These are phyloP conservation scores for Prionace glauca DNA, from an alignment of 2,797 vertebrate genomes.

Conservation along the genomic window DNA sequence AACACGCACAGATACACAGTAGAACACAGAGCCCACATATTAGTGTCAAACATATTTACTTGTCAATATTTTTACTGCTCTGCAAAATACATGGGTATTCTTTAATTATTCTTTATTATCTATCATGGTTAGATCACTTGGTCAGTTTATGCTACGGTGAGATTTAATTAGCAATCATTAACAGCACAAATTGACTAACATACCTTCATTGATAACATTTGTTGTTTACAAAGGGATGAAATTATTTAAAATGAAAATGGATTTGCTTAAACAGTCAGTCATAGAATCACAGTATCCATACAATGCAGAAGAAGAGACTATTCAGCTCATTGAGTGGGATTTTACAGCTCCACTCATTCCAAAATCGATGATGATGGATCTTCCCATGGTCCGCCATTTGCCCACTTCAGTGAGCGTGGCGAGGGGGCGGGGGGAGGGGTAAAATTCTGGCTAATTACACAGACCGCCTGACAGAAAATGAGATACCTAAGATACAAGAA, in stretches of 20 bases:
- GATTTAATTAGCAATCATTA: constrained; percentile 16
- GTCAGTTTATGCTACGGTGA: neutral
- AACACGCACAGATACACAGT: neutral
- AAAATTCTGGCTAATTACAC: too few species aligned
- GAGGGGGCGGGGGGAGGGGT: too few species aligned
- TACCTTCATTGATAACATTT: neutral
- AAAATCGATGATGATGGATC: too few species aligned
- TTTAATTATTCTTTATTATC: neutral
- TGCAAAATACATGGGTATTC: neutral
- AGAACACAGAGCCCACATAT: neutral
- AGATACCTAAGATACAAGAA: too few species aligned
- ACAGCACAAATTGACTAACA: neutral
- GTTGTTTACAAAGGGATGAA: neutral
- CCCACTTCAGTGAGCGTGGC: too few species aligned
- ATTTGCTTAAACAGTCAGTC: neutral
- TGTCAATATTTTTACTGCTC: constrained; percentile 17
- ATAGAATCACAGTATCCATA: too few species aligned
- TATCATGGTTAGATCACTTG: neutral
- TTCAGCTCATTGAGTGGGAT: too few species aligned
- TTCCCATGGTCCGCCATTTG: too few species aligned
- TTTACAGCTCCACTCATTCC: too few species aligned
- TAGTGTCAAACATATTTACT: neutral
- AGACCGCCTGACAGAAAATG: too few species aligned
- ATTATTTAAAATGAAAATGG: neutral
- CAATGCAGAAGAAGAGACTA: too few species aligned